Conservation (phyloP, 2,113 vertebrate species). For the Caretta caretta region DNA sequence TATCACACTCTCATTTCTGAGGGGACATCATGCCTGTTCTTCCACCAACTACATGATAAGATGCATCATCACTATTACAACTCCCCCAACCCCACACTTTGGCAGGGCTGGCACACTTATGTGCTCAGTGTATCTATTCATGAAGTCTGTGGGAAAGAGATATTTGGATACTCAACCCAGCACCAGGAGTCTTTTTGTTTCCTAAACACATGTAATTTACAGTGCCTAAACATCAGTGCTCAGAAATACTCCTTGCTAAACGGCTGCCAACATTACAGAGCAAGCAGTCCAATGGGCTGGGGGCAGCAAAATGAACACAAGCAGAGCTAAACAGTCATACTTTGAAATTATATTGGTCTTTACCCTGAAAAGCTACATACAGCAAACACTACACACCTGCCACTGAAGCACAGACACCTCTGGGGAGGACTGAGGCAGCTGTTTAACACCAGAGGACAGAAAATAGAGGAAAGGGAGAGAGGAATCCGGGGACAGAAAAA, state of each 20-base stretch:
- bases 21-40: background rate
- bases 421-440: background rate
- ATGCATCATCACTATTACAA: background rate
- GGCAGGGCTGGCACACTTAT: slow-evolving; percentile 33
- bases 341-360: slow-evolving; percentile 4
- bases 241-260: background rate
- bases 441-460: background rate
- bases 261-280: background rate
- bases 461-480: background rate
- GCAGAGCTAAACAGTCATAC: background rate
- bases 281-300: background rate
- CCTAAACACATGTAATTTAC: background rate
- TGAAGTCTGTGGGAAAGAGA: background rate
- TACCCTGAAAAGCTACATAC: background rate
- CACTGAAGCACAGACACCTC: background rate
- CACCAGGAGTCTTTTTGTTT: background rate
- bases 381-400: background rate
- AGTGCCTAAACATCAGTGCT: background rate
- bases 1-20: background rate
- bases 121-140: slow-evolving; percentile 1
- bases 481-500: background rate
- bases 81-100: background rate
- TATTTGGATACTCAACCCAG: background rate
- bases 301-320: slow-evolving; percentile 4
- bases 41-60: slow-evolving; percentile 2